phyloP scores from a whole-genome alignment of 2,888 invertebrate genomes.

The Phrixothrix hirtus region DNA sequence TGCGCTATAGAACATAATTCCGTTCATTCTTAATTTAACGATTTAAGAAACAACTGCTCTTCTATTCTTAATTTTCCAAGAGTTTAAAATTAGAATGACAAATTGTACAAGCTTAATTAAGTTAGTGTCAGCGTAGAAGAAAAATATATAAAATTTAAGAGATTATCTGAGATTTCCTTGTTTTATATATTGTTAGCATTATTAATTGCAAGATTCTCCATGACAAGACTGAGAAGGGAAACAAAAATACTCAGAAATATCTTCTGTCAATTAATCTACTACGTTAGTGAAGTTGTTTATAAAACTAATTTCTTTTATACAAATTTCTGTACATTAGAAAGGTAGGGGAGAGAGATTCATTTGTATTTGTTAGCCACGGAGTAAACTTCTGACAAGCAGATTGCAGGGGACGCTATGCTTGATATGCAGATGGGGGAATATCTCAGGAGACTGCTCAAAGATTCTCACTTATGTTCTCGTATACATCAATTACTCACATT shows the following conservation, averaged over 20 bases:
- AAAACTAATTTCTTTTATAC: constrained; percentile 35
- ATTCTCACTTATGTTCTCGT: constrained; percentile 29
- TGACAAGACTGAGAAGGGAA: neutral
- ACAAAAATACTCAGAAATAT: neutral
- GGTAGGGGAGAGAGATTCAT: constrained; percentile 24
- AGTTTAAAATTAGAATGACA: neutral
- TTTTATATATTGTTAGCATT: neutral
- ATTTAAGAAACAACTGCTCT: too few species aligned
- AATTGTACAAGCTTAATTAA: neutral
- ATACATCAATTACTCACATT: constrained; percentile 30
- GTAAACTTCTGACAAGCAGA: constrained; percentile 21
- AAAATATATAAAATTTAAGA: too few species aligned
- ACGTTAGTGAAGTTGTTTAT: constrained; percentile 32
- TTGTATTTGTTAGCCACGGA: constrained; percentile 31
- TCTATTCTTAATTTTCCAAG: too few species aligned
- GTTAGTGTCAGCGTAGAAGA: neutral
- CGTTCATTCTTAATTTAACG: too few species aligned
- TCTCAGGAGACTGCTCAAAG: constrained; percentile 30
- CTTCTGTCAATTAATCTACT: constrained; percentile 14
- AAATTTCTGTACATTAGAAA: constrained; percentile 28
- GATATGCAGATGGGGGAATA: constrained; percentile 33
- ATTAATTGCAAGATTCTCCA: neutral
- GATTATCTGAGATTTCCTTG: too few species aligned
- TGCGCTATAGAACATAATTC: too few species aligned
- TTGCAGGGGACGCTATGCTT: constrained; percentile 25